Base-by-base conservation (phyloP, 2,888 invertebrate species). In the Hipparchia sbordonii region DNA sequence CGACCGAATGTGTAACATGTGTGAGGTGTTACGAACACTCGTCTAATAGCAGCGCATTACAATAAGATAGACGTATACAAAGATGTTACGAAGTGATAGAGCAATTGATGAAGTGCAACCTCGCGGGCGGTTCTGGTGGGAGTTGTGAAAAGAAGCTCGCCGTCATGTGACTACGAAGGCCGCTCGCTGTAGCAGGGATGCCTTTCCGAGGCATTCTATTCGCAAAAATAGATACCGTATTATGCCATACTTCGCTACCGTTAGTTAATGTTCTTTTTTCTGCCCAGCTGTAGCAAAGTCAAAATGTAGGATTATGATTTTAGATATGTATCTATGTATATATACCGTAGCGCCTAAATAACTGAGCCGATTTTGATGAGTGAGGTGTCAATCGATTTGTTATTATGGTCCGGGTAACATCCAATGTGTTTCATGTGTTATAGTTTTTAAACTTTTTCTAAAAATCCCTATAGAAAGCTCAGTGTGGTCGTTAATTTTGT, bases 101-200 rank as follows among this genome's bases (percentile, higher is more conserved):
- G 78, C 77, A 74, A 73, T 68, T 81, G 76, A 82, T 81, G 86
- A 85, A 85, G 84, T 84, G 84, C 84, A 82, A 77, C 76, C 73
- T 73, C 74, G 74, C 71, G 76, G 81, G 79, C 75, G 75, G 77
- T 80, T 74, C 71, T 77, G 81, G 79, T 75, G 75, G 77, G 81
- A 75, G 80, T 78, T 74, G 79, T 81, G 84, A 85, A 86, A 89
- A 85, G 82, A 85, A 84, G 83, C 86, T 85, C 78, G 80, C 70
- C 87, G 87, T 90, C 89, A 88, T 87, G 85, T 89, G 89, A 89
- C 85, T 86, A 75, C 75, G 87, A 88, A 88, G 89, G 89, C 79
- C 85, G 80, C 67, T 62, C 73, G 73, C 71, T 78, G 76, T 72
- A 74, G 77, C 73, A 66, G 79, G 77, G 78, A 76, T 74, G 77